Conservation (phyloP, 2,888 invertebrate species). For the Octonoba sinensis region DNA sequence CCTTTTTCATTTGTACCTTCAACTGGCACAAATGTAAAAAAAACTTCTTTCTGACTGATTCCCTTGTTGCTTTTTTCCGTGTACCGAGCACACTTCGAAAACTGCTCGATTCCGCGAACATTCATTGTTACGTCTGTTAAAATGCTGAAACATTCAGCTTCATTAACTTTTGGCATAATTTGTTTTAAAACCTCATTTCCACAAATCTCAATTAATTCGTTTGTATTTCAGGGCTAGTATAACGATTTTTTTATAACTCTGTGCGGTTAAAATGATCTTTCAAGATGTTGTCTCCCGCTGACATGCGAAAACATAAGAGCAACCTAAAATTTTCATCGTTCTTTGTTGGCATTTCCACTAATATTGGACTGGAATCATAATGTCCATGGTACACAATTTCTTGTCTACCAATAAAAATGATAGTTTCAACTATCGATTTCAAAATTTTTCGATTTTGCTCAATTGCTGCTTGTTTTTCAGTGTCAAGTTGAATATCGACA, state of each 20-base stretch:
- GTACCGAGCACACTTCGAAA: too few relatives aligned
- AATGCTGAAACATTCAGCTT: too few relatives aligned
- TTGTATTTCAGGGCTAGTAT: background rate
- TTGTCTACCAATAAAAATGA: background rate
- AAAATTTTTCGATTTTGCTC: background rate
- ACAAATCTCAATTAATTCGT: background rate
- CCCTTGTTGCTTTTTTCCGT: too few relatives aligned
- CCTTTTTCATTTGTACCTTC: background rate
- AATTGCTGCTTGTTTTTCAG: background rate
- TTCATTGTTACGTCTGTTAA: too few relatives aligned
- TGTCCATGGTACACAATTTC: background rate
- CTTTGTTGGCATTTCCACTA: background rate
- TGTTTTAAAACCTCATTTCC: too few relatives aligned
- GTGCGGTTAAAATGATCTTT: background rate
- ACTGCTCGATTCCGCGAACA: too few relatives aligned
- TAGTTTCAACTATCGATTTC: background rate
- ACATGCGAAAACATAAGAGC: background rate
- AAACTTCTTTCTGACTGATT: background rate
- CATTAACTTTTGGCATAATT: too few relatives aligned
- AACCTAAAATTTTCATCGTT: background rate
- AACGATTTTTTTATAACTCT: background rate
- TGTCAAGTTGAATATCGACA: background rate
- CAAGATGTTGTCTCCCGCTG: background rate
- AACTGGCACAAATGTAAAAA: background rate
- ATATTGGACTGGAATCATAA: background rate